These are phyloP conservation scores for Arctopsyche grandis DNA, from an alignment of 1,140 invertebrate species.

Conservation along the genomic window DNA sequence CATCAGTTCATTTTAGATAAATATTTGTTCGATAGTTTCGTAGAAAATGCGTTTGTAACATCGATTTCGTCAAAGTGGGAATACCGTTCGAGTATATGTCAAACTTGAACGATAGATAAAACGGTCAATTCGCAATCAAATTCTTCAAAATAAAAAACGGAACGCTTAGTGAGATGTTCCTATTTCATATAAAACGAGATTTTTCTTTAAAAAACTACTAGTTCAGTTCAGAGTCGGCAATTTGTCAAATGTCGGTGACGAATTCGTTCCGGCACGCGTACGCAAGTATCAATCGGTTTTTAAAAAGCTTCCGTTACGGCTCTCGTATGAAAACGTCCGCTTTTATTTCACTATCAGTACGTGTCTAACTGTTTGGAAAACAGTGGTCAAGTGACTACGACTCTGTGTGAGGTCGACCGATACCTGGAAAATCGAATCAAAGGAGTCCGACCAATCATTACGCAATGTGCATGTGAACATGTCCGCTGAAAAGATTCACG, in stretches of 20 bases:
- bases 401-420: not conserved
- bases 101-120: too few relatives aligned
- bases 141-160: too few relatives aligned
- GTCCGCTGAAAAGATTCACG: not conserved
- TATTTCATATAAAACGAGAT: too few relatives aligned
- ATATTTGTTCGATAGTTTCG: too few relatives aligned
- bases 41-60: too few relatives aligned
- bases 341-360: not conserved
- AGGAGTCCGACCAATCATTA: not conserved
- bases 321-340: too few relatives aligned
- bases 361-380: not conserved
- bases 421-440: slow-evolving; percentile 2
- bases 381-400: not conserved
- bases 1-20: too few relatives aligned
- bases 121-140: too few relatives aligned
- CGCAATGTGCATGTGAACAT: not conserved
- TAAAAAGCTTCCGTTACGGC: not conserved
- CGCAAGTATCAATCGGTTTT: not conserved
- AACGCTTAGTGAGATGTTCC: too few relatives aligned
- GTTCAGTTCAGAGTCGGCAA: not conserved
- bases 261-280: slow-evolving; percentile 13
- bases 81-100: too few relatives aligned
- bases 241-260: slow-evolving; percentile 15
- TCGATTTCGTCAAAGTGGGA: too few relatives aligned
- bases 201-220: too few relatives aligned